Conservation (phyloP, 2,797 vertebrate species). For the Huso huso region DNA sequence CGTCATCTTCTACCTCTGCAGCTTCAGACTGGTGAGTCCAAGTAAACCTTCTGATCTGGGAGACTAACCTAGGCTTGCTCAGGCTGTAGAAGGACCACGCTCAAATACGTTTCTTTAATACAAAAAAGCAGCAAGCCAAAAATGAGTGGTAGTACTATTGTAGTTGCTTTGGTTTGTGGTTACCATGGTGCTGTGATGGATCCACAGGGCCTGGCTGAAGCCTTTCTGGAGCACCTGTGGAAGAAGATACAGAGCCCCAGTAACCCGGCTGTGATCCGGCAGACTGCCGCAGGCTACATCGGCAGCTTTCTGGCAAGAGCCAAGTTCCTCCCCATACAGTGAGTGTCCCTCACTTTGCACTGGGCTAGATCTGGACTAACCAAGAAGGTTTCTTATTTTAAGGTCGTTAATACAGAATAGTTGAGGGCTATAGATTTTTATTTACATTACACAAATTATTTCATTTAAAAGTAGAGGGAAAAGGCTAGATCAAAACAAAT, state of each 20-base stretch:
- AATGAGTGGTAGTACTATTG: neutral
- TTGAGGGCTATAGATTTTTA: too few relatives aligned
- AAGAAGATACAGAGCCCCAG: conserved; percentile 79
- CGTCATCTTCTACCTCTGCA: conserved; percentile 85
- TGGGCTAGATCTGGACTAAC: too few relatives aligned
- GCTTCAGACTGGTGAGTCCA: conserved; percentile 83
- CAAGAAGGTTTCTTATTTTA: too few relatives aligned
- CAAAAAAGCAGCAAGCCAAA: neutral
- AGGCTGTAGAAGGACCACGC: neutral
- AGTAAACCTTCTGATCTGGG: too few relatives aligned
- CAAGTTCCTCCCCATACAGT: conserved; percentile 82
- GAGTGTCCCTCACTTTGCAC: conserved; percentile 41
- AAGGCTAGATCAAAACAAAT: too few relatives aligned
- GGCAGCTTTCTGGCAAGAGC: conserved; percentile 91
- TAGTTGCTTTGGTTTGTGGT: neutral
- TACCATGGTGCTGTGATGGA: neutral
- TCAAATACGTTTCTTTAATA: neutral
- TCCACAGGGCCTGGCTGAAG: conserved; percentile 77
- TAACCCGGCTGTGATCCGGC: conserved; percentile 77
- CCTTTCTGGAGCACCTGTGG: conserved; percentile 92
- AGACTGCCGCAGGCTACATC: conserved; percentile 79
- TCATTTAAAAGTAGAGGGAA: too few relatives aligned
- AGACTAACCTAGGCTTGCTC: too few relatives aligned
- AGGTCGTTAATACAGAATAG: too few relatives aligned
- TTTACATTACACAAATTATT: too few relatives aligned